Conservation (phyloP, 2,113 vertebrate genomes). For the Catharus bicknelli region DNA sequence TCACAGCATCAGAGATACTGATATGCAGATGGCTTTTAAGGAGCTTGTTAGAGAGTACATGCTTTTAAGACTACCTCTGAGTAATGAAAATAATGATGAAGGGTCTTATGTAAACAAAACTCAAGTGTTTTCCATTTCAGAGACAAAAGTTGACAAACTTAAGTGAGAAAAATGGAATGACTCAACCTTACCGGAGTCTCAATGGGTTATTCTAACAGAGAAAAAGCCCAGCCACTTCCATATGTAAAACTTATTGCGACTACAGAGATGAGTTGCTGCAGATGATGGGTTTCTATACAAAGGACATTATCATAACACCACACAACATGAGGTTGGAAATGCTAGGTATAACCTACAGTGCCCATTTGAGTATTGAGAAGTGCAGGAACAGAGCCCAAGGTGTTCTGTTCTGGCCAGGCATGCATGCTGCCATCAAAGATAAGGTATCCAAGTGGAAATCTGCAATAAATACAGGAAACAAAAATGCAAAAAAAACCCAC, state of each 20-base stretch:
- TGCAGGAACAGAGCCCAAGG: constrained; percentile 72
- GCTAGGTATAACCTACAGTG: constrained; percentile 72
- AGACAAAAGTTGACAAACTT: constrained; percentile 58
- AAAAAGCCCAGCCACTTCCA: constrained; percentile 60
- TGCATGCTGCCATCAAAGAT: constrained; percentile 73
- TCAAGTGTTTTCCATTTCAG: constrained; percentile 42
- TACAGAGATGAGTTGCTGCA: constrained; percentile 70
- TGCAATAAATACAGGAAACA: constrained; percentile 73
- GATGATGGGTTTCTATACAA: constrained; percentile 68
- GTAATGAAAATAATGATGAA: constrained; percentile 32
- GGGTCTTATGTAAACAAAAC: constrained; percentile 51
- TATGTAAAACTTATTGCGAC: constrained; percentile 62
- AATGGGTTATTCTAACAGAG: constrained; percentile 60
- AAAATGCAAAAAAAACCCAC: constrained; percentile 73
- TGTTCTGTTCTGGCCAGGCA: constrained; percentile 73
- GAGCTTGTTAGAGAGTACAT: constrained; percentile 34
- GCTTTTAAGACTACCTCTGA: constrained; percentile 35
- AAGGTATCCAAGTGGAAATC: constrained; percentile 73
- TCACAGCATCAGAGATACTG: constrained; percentile 49
- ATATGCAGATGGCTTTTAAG: constrained; percentile 36
- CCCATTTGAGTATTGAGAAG: constrained; percentile 73
- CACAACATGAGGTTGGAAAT: constrained; percentile 73
- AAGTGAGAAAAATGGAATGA: constrained; percentile 63
- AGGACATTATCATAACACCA: constrained; percentile 71
- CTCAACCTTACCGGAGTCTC: constrained; percentile 52